Base-by-base conservation (phyloP, 2,888 invertebrate species). In the Nyleta sp. region DNA sequence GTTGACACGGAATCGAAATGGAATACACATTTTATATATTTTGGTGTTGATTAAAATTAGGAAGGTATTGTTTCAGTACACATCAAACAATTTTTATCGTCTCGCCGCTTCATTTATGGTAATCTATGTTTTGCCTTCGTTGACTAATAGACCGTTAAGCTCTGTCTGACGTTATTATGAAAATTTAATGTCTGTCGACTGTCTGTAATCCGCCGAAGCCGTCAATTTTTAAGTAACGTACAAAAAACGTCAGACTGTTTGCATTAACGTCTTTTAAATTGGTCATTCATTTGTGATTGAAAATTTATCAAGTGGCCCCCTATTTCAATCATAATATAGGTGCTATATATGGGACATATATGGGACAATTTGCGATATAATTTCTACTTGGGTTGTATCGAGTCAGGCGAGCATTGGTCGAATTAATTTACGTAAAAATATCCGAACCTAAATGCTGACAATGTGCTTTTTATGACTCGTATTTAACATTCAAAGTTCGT, bases 151-250 rank as follows among this genome's bases (percentile, higher is more conserved):
- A 33, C 44, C 33, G 46, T 44, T 60, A 44, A 44, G 44, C 20
- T 20, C 31, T 13, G 6, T 33, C 46, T 60, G 44, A 46, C 59
- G 46, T 46, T 60, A 33, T 46, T 60, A 60, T 60, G 59, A 60
- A 60, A 60, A 46, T 60, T 46, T 60, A 46, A 60, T 11, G 44
- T 46, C 31, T 42, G 20, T n/a, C n/a, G 15, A 60, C 28, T 46
- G 38, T 64, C 38, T 5, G n/a, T 64, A 52, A 64, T 64, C 40
- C 31, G 6, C 10, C 6, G 15, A 46, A 46, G 13, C 44, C 48
- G 64, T 42, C 46, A 62, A 62, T 48, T 11, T 48, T 24, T 62
- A 10, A 50, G 48, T 62, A 50, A 62, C 17, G 62, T 24, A 55
- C 55, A 40, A 22, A 38, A 35, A 22, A 55, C 13, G 11, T 20